Conservation (phyloP, 2,113 vertebrate species). For the Cavia aperea region DNA sequence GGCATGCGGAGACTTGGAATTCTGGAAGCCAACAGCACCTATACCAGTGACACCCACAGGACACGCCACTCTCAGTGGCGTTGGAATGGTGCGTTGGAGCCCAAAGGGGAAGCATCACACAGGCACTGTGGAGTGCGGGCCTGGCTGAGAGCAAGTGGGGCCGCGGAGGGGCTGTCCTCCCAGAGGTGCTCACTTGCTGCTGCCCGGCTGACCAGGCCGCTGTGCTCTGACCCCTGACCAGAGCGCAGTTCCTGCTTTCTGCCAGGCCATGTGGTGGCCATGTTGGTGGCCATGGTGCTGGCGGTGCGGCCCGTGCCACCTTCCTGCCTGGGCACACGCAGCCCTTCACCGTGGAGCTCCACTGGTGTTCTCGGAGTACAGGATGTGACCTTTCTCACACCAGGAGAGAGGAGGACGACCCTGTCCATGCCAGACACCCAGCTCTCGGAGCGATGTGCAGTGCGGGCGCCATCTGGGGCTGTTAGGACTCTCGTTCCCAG, state of each 20-base stretch:
- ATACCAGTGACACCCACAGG: not conserved
- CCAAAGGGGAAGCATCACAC: not conserved
- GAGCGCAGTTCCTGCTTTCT: not conserved
- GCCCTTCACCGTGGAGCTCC: not conserved
- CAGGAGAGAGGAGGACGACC: not conserved
- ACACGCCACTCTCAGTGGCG: not conserved
- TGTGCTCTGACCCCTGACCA: not conserved
- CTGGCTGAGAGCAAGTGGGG: not conserved
- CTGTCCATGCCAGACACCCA: not conserved
- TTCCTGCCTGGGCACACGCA: not conserved
- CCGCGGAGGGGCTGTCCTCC: not conserved
- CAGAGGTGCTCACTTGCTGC: not conserved
- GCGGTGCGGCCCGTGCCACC: not conserved
- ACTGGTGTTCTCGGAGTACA: not conserved
- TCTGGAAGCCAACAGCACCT: not conserved
- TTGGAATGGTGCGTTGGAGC: not conserved
- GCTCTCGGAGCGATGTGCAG: slow-evolving; percentile 14
- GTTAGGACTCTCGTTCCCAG: not conserved
- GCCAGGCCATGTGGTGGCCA: not conserved
- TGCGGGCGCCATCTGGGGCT: not conserved
- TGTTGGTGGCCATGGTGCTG: not conserved
- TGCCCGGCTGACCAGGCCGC: not conserved
- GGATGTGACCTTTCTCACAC: not conserved
- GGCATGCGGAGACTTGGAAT: not conserved
- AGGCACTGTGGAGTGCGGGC: not conserved